Evolutionary conservation across 1,140 invertebrate genomes (phyloP).

Genomic region (Atta texana): DNA sequence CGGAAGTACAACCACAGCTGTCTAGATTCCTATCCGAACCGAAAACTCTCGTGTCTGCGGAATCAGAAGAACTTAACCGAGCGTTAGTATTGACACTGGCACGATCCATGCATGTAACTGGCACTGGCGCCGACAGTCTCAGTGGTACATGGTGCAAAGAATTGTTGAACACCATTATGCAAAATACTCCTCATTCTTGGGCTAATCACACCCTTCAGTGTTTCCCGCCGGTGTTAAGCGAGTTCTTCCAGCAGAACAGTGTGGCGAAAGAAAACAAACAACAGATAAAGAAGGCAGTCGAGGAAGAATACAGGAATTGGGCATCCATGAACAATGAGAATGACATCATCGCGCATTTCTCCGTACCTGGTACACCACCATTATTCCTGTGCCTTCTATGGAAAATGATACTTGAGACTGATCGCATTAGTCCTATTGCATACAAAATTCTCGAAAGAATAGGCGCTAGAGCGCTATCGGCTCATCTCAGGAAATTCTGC

Average conservation of each 20-base stretch:
- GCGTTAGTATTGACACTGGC: slow-evolving; percentile 97
- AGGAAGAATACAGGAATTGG: slow-evolving; percentile 98
- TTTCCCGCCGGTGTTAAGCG: slow-evolving; percentile 95
- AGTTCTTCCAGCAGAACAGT: slow-evolving; percentile 94
- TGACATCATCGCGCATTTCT: slow-evolving; percentile 98
- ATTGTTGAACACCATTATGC: slow-evolving; percentile 95
- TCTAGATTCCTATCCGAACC: slow-evolving; percentile 95
- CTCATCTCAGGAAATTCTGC: slow-evolving; percentile 97
- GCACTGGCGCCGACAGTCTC: slow-evolving; percentile 88
- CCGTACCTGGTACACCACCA: slow-evolving; percentile 94
- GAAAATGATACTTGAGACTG: slow-evolving; percentile 98
- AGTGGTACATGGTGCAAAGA: slow-evolving; percentile 96
- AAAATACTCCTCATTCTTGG: slow-evolving; percentile 98
- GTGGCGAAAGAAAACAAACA: slow-evolving; percentile 96
- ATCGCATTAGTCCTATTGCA: slow-evolving; percentile 96
- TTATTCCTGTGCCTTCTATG: slow-evolving; percentile 97
- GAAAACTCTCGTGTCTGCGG: slow-evolving; percentile 95
- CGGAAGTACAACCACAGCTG: slow-evolving; percentile 96
- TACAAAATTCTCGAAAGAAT: slow-evolving; percentile 98
- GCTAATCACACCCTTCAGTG: slow-evolving; percentile 96
- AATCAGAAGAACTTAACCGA: slow-evolving; percentile 97
- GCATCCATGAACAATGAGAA: slow-evolving; percentile 98
- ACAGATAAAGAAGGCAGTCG: slow-evolving; percentile 95
- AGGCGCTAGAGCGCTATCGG: slow-evolving; percentile 95
- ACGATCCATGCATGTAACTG: slow-evolving; percentile 96